Base-by-base conservation (phyloP, 2,113 vertebrate genomes). In the Pygoscelis adeliae region DNA sequence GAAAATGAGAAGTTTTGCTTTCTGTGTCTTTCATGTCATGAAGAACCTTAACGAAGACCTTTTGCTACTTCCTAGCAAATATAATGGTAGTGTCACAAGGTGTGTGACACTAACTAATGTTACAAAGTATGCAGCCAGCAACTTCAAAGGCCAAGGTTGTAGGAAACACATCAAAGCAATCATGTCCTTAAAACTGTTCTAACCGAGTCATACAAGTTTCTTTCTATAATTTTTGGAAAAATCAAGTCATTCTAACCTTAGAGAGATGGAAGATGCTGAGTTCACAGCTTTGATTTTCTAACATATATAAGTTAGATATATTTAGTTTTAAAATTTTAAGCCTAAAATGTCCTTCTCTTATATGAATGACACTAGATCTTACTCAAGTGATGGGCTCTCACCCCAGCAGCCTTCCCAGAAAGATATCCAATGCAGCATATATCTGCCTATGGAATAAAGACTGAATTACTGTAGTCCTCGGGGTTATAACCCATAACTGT, bases 161-260 rank as follows among this genome's bases (percentile, higher is more conserved):
- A 56, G 34, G 59, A 78, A 94, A 46, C 4, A 5, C 13, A 81
- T 49, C 4, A 52, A 34, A 77, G 13, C 11, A 34, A 53, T 56
- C 18, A 27, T 16, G 36, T 2, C 5, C 27, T 66, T 73, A 55
- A 50, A 78, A 34, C 13, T 53, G 4, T 61, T 67, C 44, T 76
- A 47, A 74, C 11, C 5, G 5, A 47, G 15, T 38, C 0, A 1
- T 55, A 20, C 9, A 50, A 70, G 10, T n/a, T 76, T 29, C 56
- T 72, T 89, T 56, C 10, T 73, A 29, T 26, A 10, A 69, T 52
- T 71, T 82, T 79, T 71, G 7, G 25, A 71, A 85, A 85, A 80
- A 56, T 47, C 5, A 47, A 83, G 14, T 58, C 0, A n/a, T 93
- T 91, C 14, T 49, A 58, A 58, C 47, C n/a, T 38, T 42, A 49